These are phyloP conservation scores for Danio choprae DNA, from an alignment of 2,797 vertebrate genomes.

Conservation along the genomic window DNA sequence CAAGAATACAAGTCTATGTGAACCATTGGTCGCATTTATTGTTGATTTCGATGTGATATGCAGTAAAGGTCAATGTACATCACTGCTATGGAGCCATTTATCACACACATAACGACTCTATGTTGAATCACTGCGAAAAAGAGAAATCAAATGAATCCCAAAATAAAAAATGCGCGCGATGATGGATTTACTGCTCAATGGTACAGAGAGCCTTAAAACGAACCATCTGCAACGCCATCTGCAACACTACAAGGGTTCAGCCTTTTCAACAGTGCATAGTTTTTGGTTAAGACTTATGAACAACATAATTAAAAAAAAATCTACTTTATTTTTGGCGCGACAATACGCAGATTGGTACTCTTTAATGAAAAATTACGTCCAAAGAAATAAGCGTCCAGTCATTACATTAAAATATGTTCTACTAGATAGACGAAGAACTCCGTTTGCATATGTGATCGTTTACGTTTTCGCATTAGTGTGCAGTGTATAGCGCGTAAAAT, in stretches of 20 bases:
- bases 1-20: not conserved
- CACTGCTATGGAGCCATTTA: not conserved
- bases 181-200: conserved; percentile 56
- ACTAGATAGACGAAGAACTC: not conserved
- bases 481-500: not conserved
- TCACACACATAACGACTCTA: not conserved
- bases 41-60: not conserved
- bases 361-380: conserved; percentile 73
- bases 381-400: conserved; percentile 56
- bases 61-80: not conserved
- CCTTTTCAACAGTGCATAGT: not conserved
- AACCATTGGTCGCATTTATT: not conserved
- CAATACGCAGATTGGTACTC: conserved; percentile 70
- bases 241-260: not conserved
- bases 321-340: conserved; percentile 78
- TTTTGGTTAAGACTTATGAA: not conserved
- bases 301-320: conserved; percentile 60
- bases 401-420: not conserved
- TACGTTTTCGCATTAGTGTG: not conserved
- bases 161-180: conserved; percentile 63
- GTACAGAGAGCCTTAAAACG: conserved; percentile 49
- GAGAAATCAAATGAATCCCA: conserved; percentile 2
- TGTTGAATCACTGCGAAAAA: not conserved
- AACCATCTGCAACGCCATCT: not conserved
- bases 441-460: not conserved